Evolutionary conservation across 2,888 invertebrate species (phyloP), one percentile per base, ranked within the genome.

Genomic region (Eupeodes latifasciatus): DNA sequence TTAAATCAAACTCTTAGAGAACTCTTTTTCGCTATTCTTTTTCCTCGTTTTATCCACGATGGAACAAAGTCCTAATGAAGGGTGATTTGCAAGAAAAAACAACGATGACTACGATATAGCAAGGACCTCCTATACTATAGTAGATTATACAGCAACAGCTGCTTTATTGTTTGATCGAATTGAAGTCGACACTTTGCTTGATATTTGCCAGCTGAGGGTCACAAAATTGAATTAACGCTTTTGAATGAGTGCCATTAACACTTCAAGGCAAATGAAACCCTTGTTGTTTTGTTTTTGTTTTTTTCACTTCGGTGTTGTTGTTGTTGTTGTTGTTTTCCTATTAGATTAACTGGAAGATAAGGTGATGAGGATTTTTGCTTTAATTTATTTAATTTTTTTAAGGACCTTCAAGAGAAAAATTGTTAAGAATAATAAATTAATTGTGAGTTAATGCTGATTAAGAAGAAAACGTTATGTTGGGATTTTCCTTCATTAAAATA

Each of bases 201-300:
- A 88, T 77, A 77, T 85, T 85, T 85, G 79, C 81, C 85, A 88
- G 85, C 88, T 88, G 88, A 88, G 88, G 85, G 85, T 85, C 88
- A 66, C 85, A 88, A 88, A 40, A 88, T 85, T 88, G 62, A 88
- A 88, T 88, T 88, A 88, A 88, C 88, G 75, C 85, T 88, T 85
- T 81, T 85, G 85, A 81, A 78, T 85, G 85, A 78, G 36, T 77
- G 75, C 85, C 88, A 85, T 85, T 85, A 88, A 78, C 88, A 81
- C 77, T 82, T 44, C 74, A 11, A 49, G 64, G 44, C 49, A 57
- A 61, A 62, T 62, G 53, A 75, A 62, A 51, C 71, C 80, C 64
- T 66, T 53, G 69, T 64, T 80, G 71, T 53, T 74, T 40, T n/a
- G 78, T 57, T 51, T 53, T 53, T 69, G 4, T 49, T 61, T 27